These are phyloP conservation scores for Zapornia atra DNA, from an alignment of 2,113 vertebrate species.

Conservation along the genomic window DNA sequence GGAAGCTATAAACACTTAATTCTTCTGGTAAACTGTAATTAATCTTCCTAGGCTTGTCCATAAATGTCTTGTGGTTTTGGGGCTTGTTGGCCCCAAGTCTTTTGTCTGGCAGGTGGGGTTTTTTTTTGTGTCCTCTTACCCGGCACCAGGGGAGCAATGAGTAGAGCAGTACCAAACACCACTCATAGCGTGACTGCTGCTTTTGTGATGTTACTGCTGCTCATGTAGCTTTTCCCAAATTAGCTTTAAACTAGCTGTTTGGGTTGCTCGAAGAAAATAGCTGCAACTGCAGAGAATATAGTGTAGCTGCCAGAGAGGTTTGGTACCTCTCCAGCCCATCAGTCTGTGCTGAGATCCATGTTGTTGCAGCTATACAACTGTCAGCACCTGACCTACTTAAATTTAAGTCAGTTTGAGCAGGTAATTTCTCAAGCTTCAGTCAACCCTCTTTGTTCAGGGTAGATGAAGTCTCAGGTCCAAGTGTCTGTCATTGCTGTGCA, in stretches of 20 bases:
- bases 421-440: not conserved
- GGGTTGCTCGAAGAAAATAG: not conserved
- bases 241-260: not conserved
- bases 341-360: not conserved
- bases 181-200: not conserved
- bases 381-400: not conserved
- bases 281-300: not conserved
- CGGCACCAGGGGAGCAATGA: not conserved
- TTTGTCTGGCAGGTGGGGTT: not conserved
- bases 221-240: not conserved
- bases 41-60: not conserved
- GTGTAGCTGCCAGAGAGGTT: not conserved
- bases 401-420: not conserved
- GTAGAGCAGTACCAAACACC: not conserved
- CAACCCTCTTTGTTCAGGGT: not conserved
- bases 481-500: not conserved
- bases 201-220: not conserved
- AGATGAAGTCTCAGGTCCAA: not conserved
- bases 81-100: not conserved
- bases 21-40: not conserved
- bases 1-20: not conserved
- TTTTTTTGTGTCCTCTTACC: not conserved
- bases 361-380: not conserved
- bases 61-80: not conserved
- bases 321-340: not conserved